A percentile compares a stretch with the other conserved stretches of the same genome.
Conservation (phyloP, 1,140 invertebrate species). For the Armadillidium nasatum region DNA sequence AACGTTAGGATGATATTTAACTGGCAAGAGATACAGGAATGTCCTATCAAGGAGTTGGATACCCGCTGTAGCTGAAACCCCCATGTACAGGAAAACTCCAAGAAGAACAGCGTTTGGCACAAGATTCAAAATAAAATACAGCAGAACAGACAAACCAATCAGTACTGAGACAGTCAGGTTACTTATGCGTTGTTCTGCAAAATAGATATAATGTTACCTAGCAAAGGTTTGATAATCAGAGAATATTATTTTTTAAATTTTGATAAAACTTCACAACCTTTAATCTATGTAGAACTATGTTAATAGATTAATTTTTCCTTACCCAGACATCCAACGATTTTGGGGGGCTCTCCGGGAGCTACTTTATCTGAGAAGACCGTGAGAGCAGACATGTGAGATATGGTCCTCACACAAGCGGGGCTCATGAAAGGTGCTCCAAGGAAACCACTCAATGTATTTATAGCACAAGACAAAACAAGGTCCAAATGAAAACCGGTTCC, state of each 20-base stretch:
- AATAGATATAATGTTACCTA: no score
- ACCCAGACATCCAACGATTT: conserved; percentile 82
- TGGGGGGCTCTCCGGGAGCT: conserved; percentile 89
- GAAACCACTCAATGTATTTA: conserved; percentile 70
- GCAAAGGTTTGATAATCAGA: no score
- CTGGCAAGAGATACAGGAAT: conserved; percentile 82
- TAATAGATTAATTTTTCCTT: no score
- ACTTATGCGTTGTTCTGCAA: conserved; percentile 69
- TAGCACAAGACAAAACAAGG: conserved; percentile 76
- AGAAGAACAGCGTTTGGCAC: conserved; percentile 91
- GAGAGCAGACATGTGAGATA: conserved; percentile 86
- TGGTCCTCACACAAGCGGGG: conserved; percentile 87
- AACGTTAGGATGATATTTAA: conserved; percentile 86
- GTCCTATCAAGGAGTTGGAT: conserved; percentile 86
- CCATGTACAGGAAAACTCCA: conserved; percentile 96
- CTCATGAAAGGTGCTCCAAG: conserved; percentile 92
- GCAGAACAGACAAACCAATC: conserved; percentile 74
- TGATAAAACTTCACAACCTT: no score
- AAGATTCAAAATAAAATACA: conserved; percentile 69
- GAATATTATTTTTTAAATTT: no score
- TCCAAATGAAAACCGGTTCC: conserved; percentile 95
- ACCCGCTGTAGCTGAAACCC: conserved; percentile 82
- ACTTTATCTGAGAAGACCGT: conserved; percentile 83
- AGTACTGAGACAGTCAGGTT: conserved; percentile 68
- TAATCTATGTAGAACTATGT: no score